These are phyloP conservation scores for Corythaixoides concolor DNA, from an alignment of 2,113 vertebrate genomes.

Conservation along the genomic window DNA sequence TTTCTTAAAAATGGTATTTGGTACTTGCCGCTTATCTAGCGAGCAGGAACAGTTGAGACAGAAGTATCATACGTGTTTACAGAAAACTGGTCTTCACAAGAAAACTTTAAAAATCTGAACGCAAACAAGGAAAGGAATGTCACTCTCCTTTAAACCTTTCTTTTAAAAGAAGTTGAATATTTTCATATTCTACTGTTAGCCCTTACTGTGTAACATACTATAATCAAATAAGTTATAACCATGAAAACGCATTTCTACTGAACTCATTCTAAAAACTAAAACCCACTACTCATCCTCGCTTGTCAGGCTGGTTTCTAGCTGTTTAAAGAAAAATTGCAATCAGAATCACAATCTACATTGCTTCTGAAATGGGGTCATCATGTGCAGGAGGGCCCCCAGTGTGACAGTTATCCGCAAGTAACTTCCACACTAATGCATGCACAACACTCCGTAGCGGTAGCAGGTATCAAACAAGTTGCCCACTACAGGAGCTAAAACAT, in stretches of 20 bases:
- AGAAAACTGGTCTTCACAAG: background rate
- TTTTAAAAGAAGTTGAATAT: background rate
- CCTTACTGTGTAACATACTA: background rate
- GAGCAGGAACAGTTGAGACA: conserved; percentile 16
- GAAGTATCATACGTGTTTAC: background rate
- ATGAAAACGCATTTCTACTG: background rate
- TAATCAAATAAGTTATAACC: background rate
- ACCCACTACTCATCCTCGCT: background rate
- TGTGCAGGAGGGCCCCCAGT: background rate
- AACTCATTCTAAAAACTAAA: conserved; percentile 43
- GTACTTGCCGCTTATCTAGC: background rate
- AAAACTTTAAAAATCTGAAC: conserved; percentile 27
- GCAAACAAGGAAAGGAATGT: conserved; percentile 41
- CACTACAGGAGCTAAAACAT: background rate
- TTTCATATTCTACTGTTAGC: background rate
- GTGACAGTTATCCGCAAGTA: background rate
- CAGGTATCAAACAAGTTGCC: background rate
- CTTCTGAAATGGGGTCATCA: background rate
- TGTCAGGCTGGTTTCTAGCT: background rate
- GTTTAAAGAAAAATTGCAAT: background rate
- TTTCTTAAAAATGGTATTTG: background rate
- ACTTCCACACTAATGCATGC: background rate
- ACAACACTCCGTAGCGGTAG: background rate
- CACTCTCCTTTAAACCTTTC: conserved; percentile 23
- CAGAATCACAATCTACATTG: background rate